A percentile compares a stretch with the other conserved stretches of the same genome.
Conservation (phyloP, 1,140 invertebrate species). For the Caenorhabditis brenneri region DNA sequence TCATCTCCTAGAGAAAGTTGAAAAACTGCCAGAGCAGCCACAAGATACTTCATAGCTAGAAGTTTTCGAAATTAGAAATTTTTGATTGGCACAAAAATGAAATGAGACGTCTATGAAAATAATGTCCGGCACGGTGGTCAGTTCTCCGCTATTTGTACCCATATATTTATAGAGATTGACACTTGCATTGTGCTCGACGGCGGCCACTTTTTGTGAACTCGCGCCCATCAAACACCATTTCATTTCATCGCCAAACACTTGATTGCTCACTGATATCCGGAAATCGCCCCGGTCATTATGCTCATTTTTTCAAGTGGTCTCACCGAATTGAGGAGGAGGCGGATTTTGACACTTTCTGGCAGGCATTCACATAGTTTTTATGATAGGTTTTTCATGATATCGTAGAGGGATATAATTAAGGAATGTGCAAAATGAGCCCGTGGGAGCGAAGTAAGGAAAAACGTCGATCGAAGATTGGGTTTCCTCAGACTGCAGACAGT, state of each 20-base stretch:
- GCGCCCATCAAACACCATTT: conserved; percentile 41
- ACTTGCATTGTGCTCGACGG: conserved; percentile 35
- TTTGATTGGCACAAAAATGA: neutral
- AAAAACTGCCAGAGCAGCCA: neutral
- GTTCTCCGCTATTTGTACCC: conserved; percentile 41
- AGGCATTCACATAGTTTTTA: neutral
- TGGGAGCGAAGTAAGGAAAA: too few species aligned
- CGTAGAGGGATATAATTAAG: neutral
- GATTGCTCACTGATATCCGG: conserved; percentile 35
- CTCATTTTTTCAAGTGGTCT: conserved; percentile 32
- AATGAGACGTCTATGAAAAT: neutral
- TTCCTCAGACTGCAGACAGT: too few species aligned
- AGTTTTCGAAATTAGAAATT: neutral
- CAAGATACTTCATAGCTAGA: neutral
- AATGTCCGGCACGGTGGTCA: conserved; percentile 39
- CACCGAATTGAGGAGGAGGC: neutral
- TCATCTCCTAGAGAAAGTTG: neutral
- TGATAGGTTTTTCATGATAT: neutral
- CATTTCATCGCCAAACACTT: conserved; percentile 27
- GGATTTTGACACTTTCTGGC: conserved; percentile 38
- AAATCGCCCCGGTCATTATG: conserved; percentile 35
- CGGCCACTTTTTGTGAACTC: conserved; percentile 41
- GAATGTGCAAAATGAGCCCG: too few species aligned
- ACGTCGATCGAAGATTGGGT: too few species aligned
- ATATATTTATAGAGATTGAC: conserved; percentile 43